Evolutionary conservation across 2,113 vertebrate species (phyloP), one percentile per base, ranked within the genome.

Genomic region (Brienomyrus longianalis): DNA sequence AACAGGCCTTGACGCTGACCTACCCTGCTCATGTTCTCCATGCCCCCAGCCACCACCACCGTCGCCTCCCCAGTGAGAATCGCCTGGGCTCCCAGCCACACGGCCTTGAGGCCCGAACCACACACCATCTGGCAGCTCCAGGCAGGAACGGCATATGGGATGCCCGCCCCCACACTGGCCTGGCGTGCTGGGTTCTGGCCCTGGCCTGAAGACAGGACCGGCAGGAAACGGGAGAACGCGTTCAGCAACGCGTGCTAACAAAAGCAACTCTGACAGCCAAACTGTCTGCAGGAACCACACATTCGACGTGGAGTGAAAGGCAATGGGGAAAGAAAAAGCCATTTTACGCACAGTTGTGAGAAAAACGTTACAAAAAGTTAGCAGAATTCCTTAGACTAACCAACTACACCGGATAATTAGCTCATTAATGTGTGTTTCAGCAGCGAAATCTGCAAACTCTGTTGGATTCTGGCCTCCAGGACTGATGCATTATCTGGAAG

Each of bases 41-140:
- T 99, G 91, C 98, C 98, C 45, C 98, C 98, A 39, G 98, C 98
- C 0, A 99, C 96, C 91, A 99, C 98, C 5, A 99, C 92, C 74
- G 92, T 94, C 84, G 98, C 95, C 74, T 99, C 98, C 74, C 97
- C 98, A 0, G 35, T 83, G 91, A 93, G 92, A 90, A 99, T 96
- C 77, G 98, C 96, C 95, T 99, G 98, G 86, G 96, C 97, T 80
- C 96, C 98, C 9, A 99, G 95, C 88, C 97, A 98, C 15, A 99
- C 97, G 0, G 98, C 96, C 91, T 99, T 99, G 47, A 99, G 93
- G 74, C 98, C 98, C 0, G 98, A 99, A 11, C 98, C 98, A 0
- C 98, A 99, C 91, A 99, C 94, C 98, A 99, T 99, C 92, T 99
- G 98, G 93, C 98, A 99, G 94, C 97, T 97, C 98, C 98, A 99